phyloP scores from a whole-genome alignment of 2,797 vertebrate genomes.

The Tapirus indicus region DNA sequence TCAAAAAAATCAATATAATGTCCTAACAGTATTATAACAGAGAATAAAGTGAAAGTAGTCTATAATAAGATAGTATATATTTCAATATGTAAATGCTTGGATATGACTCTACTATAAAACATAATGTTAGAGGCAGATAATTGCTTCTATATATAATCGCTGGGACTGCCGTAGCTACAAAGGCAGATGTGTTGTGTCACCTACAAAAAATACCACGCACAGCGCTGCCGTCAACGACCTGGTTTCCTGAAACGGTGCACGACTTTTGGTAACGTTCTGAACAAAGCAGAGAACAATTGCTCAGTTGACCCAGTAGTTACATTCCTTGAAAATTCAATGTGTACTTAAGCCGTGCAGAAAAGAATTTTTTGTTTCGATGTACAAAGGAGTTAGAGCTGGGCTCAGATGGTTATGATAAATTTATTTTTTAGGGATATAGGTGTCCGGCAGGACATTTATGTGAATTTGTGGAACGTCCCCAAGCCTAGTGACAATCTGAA shows the following conservation, averaged over 20 bases:
- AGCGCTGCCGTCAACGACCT: fast-evolving
- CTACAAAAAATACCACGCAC: neutral
- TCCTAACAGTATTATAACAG: constrained; percentile 5
- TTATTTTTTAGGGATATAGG: neutral
- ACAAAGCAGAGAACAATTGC: neutral
- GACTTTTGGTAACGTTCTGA: neutral
- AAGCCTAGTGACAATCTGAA: neutral
- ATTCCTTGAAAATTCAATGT: neutral
- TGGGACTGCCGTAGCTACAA: neutral
- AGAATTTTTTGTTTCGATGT: neutral
- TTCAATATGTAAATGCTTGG: constrained; percentile 71
- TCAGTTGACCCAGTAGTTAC: neutral
- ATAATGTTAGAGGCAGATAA: constrained; percentile 68
- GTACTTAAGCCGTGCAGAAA: neutral
- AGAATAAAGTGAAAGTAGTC: constrained; percentile 50
- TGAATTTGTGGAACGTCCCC: neutral
- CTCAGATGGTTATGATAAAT: neutral
- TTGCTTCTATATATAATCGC: constrained; percentile 68
- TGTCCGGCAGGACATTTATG: neutral
- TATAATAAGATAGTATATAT: constrained; percentile 58
- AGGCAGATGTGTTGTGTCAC: constrained; percentile 40
- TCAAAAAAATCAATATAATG: constrained; percentile 59
- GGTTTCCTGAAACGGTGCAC: neutral
- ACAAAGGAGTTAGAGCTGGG: neutral
- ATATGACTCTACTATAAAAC: constrained; percentile 64